Evolutionary conservation across 1,140 invertebrate genomes (phyloP).

Genomic region (Aphidius ervi): DNA sequence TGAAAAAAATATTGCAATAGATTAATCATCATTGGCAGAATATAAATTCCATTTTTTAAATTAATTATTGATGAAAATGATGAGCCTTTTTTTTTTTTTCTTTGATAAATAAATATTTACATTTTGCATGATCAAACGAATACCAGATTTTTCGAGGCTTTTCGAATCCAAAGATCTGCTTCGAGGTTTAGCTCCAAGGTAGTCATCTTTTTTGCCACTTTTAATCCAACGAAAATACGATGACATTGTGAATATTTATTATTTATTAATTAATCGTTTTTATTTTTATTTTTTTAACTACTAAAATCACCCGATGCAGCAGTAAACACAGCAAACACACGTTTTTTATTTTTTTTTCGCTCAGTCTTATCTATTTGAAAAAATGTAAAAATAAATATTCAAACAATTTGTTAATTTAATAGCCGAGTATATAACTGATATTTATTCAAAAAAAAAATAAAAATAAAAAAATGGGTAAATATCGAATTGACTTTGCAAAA

Average conservation of each 20-base stretch:
- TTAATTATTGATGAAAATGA: too few relatives aligned
- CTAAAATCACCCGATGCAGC: conserved; percentile 11
- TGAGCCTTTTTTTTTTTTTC: too few relatives aligned
- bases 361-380: background rate
- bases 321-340: too few relatives aligned
- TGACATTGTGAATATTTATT: conserved; percentile 53
- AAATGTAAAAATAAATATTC: too few relatives aligned
- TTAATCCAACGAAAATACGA: conserved; percentile 72
- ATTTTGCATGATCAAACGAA: conserved; percentile 58
- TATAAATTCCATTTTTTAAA: too few relatives aligned
- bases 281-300: background rate
- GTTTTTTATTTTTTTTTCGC: background rate
- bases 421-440: background rate
- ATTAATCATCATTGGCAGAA: too few relatives aligned
- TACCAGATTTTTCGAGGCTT: conserved; percentile 66
- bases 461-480: too few relatives aligned
- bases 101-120: conserved; percentile 30
- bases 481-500: too few relatives aligned
- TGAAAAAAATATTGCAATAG: too few relatives aligned
- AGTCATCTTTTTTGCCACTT: conserved; percentile 62
- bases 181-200: conserved; percentile 60
- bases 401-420: background rate
- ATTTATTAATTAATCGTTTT: conserved; percentile 6
- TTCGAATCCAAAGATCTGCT: conserved; percentile 75
- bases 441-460: background rate